phyloP scores from a whole-genome alignment of 2,888 invertebrate species.

The Boloria selene region DNA sequence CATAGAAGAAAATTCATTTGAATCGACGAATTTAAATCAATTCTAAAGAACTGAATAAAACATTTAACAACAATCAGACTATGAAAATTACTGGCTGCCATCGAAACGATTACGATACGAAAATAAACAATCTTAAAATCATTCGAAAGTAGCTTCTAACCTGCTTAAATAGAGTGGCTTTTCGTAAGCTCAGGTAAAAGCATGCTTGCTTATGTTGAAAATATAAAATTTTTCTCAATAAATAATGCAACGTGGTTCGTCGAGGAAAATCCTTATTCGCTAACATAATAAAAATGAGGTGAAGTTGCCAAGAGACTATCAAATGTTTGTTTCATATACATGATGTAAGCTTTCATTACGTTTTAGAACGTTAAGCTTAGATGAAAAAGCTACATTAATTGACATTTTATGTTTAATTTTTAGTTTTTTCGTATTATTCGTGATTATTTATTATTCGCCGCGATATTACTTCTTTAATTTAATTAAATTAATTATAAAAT shows the following conservation, averaged over 20 bases:
- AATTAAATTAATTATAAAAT: too few species aligned
- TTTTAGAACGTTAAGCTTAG: slow-evolving; percentile 1
- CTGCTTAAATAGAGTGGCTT: slow-evolving; percentile 49
- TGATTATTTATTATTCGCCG: too few species aligned
- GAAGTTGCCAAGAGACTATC: slow-evolving; percentile 30
- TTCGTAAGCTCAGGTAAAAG: slow-evolving; percentile 64
- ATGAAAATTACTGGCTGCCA: slow-evolving; percentile 38
- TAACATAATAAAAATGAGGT: slow-evolving; percentile 40
- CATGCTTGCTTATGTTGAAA: slow-evolving; percentile 71
- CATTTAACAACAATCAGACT: slow-evolving; percentile 34
- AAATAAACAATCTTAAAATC: slow-evolving; percentile 24
- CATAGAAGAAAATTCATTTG: neutral
- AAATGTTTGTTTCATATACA: slow-evolving; percentile 33
- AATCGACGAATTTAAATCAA: neutral
- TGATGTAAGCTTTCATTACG: neutral
- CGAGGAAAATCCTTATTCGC: slow-evolving; percentile 41
- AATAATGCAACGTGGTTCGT: slow-evolving; percentile 69
- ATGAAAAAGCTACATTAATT: neutral
- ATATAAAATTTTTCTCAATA: slow-evolving; percentile 76
- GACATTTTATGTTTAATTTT: too few species aligned
- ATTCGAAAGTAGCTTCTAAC: slow-evolving; percentile 29
- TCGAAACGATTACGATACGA: slow-evolving; percentile 36
- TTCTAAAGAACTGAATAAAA: slow-evolving; percentile 25
- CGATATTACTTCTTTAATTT: too few species aligned
- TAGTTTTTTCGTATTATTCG: too few species aligned